These are phyloP conservation scores for Tillus elongatus DNA, from an alignment of 2,888 invertebrate genomes.

Conservation along the genomic window DNA sequence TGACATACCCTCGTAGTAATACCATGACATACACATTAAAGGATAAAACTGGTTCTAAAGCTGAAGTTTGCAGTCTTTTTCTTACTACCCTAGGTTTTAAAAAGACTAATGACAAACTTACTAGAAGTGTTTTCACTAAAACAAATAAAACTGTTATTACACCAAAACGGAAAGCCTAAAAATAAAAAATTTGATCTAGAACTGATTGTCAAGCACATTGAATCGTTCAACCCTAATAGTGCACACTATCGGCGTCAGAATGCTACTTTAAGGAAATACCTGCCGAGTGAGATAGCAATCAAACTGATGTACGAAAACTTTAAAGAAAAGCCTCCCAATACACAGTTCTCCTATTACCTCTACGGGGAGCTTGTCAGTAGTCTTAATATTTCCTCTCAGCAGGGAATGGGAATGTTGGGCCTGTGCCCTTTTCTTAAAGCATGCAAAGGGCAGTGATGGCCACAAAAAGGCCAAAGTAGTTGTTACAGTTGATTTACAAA, in stretches of 20 bases:
- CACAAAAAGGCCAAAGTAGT: constrained; percentile 9
- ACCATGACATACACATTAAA: constrained; percentile 8
- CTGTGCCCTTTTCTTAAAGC: constrained; percentile 12
- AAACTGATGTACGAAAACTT: constrained; percentile 16
- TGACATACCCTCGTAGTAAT: constrained; percentile 8
- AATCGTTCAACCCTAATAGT: constrained; percentile 7
- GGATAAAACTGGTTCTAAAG: constrained; percentile 8
- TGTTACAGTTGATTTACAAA: constrained; percentile 11
- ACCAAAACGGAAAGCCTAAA: constrained; percentile 9
- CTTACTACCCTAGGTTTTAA: constrained; percentile 7
- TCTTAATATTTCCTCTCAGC: constrained; percentile 18
- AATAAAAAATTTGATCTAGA: constrained; percentile 10
- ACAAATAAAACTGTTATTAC: constrained; percentile 2
- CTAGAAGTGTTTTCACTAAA: constrained; percentile 9
- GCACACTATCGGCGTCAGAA: constrained; percentile 18
- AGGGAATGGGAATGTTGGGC: constrained; percentile 18
- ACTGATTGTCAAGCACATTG: constrained; percentile 8
- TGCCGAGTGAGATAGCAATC: constrained; percentile 14
- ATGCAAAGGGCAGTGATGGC: constrained; percentile 7
- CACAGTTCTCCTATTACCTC: constrained; percentile 15
- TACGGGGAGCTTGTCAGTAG: constrained; percentile 16
- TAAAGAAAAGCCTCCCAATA: constrained; percentile 12
- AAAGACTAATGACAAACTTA: constrained; percentile 9
- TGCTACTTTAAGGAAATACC: constrained; percentile 15
- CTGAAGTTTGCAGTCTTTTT: constrained; percentile 6